Percentiles rank a stretch among this genome's conserved stretches.
phyloP scores from a whole-genome alignment of 2,888 invertebrate species.

The Ochlodes sylvanus region DNA sequence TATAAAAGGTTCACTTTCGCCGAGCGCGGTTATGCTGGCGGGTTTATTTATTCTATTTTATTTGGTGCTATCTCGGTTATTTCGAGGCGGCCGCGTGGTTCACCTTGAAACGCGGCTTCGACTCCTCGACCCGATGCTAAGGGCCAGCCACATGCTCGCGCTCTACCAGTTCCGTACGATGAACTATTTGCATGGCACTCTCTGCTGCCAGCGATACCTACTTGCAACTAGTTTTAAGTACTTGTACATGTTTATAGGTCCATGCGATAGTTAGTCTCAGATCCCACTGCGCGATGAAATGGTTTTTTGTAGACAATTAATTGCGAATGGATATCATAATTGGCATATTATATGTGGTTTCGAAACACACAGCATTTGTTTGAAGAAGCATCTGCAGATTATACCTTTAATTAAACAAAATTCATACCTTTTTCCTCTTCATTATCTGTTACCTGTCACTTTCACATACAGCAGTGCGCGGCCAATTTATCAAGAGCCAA shows the following conservation, averaged over 20 bases:
- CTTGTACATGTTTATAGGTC: not conserved
- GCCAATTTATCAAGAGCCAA: too few relatives aligned
- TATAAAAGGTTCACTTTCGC: conserved; percentile 31
- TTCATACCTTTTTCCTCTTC: too few relatives aligned
- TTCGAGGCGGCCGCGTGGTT: conserved; percentile 65
- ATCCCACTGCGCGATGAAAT: too few relatives aligned
- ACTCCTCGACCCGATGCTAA: conserved; percentile 48
- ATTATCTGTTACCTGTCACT: too few relatives aligned
- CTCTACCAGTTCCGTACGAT: conserved; percentile 29
- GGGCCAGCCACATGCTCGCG: conserved; percentile 10
- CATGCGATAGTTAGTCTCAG: too few relatives aligned
- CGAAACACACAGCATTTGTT: too few relatives aligned
- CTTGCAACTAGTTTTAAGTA: conserved; percentile 1
- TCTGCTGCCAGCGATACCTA: not conserved
- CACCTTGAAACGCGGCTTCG: conserved; percentile 65
- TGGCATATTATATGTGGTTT: too few relatives aligned
- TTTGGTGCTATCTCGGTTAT: conserved; percentile 56
- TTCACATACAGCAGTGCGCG: too few relatives aligned
- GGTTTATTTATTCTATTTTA: conserved; percentile 49
- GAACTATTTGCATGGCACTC: conserved; percentile 31
- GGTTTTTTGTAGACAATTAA: too few relatives aligned
- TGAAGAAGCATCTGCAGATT: too few relatives aligned
- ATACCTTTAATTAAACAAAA: too few relatives aligned
- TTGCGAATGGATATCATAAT: too few relatives aligned
- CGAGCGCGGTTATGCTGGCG: conserved; percentile 21